phyloP scores from a whole-genome alignment of 2,888 invertebrate species.

The Uloborus plumipes region DNA sequence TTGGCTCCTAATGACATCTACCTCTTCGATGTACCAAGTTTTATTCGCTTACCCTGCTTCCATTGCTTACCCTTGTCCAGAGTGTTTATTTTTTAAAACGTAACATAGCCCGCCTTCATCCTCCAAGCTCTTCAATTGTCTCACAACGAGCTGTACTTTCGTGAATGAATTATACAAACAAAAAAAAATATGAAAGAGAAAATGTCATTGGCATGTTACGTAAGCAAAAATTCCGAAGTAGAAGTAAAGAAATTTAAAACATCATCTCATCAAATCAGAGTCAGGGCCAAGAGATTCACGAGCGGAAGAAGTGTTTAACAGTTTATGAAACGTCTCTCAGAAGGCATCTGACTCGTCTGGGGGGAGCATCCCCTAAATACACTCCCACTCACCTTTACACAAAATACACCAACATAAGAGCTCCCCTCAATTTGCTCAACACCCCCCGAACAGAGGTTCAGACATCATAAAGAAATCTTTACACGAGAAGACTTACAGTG shows the following conservation, averaged over 20 bases:
- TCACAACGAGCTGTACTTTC: no score
- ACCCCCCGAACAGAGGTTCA: constrained; percentile 19
- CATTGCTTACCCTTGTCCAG: no score
- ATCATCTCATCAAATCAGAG: background rate
- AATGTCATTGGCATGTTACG: background rate
- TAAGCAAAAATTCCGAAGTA: background rate
- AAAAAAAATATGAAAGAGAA: constrained; percentile 1
- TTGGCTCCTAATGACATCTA: no score
- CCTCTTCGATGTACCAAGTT: no score
- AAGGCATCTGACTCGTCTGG: background rate
- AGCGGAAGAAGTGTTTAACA: background rate
- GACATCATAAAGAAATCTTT: constrained; percentile 7
- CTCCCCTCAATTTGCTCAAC: constrained; percentile 43
- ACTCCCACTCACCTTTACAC: background rate
- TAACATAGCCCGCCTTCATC: no score
- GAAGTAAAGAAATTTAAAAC: background rate
- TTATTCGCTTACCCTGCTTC: no score
- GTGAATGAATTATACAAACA: background rate
- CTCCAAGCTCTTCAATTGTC: no score
- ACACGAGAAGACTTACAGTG: constrained; percentile 51
- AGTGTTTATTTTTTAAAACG: no score
- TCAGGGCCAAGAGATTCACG: background rate
- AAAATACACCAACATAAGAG: background rate
- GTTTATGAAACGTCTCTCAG: background rate
- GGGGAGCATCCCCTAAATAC: constrained; percentile 7